These are phyloP conservation scores for Epinephelus coioides DNA, from an alignment of 2,797 vertebrate species.

Conservation along the genomic window DNA sequence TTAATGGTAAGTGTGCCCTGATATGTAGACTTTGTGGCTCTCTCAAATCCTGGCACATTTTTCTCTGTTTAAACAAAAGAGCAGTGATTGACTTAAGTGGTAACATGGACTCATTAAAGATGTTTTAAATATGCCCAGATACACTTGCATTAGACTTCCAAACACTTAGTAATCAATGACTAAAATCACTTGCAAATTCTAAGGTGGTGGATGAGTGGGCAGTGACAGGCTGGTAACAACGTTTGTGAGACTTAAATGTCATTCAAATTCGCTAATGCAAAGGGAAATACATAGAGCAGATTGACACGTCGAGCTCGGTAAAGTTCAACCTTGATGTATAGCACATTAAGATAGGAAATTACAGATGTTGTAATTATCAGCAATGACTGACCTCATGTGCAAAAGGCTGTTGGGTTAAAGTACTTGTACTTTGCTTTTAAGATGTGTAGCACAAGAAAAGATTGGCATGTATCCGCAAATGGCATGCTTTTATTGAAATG, in stretches of 20 bases:
- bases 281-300: constrained; percentile 84
- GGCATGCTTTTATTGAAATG: constrained; percentile 78
- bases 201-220: constrained; percentile 83
- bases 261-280: constrained; percentile 88
- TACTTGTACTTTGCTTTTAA: constrained; percentile 80
- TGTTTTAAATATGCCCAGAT: constrained; percentile 64
- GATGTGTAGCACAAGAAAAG: constrained; percentile 66
- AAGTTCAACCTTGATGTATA: constrained; percentile 88
- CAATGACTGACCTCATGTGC: constrained; percentile 75
- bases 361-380: constrained; percentile 83
- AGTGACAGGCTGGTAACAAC: constrained; percentile 82
- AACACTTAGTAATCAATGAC: constrained; percentile 84
- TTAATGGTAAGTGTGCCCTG: constrained; percentile 38
- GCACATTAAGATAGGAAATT: constrained; percentile 82
- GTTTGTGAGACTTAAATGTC: constrained; percentile 88
- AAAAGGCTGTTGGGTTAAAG: constrained; percentile 75
- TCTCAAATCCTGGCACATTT: constrained; percentile 46
- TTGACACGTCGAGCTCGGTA: constrained; percentile 82
- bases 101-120: constrained; percentile 69
- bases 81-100: constrained; percentile 65
- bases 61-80: constrained; percentile 68
- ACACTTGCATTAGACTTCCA: constrained; percentile 66
- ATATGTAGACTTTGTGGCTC: constrained; percentile 37
- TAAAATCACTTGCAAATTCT: constrained; percentile 83
- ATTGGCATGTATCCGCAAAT: constrained; percentile 76